These are phyloP conservation scores for Neotoma lepida DNA, from an alignment of 2,113 vertebrate species.

Conservation along the genomic window DNA sequence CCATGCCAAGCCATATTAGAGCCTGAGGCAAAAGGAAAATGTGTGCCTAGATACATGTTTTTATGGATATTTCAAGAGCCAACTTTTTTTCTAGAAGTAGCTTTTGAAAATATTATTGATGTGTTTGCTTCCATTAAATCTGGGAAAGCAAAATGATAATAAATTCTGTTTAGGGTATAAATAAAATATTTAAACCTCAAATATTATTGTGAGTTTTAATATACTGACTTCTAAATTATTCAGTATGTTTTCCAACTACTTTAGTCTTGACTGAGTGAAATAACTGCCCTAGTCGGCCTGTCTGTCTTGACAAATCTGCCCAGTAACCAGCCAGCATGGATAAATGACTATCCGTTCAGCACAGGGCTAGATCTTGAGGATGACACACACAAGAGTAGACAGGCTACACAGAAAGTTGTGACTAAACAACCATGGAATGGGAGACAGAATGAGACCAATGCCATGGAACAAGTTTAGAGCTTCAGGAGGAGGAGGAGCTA, in stretches of 20 bases:
- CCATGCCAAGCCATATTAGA: not conserved
- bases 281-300: not conserved
- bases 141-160: conserved; percentile 47
- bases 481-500: not conserved
- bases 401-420: not conserved
- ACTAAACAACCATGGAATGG: not conserved
- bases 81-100: not conserved
- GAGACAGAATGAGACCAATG: not conserved
- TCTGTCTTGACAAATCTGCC: conserved; percentile 25
- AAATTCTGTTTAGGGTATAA: conserved; percentile 54
- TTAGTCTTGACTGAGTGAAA: conserved; percentile 21
- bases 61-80: conserved; percentile 24
- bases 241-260: not conserved
- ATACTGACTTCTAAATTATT: conserved; percentile 29
- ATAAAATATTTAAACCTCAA: conserved; percentile 43
- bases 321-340: not conserved
- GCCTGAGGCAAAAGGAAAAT: conserved; percentile 40
- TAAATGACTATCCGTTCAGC: not conserved
- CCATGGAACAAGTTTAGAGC: not conserved
- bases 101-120: conserved; percentile 33
- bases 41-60: not conserved
- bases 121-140: conserved; percentile 36
- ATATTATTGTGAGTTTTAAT: conserved; percentile 55
- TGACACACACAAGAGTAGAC: not conserved
- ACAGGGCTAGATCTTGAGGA: not conserved